Conservation (phyloP, 2,797 vertebrate species). For the Phoeniculus purpureus region DNA sequence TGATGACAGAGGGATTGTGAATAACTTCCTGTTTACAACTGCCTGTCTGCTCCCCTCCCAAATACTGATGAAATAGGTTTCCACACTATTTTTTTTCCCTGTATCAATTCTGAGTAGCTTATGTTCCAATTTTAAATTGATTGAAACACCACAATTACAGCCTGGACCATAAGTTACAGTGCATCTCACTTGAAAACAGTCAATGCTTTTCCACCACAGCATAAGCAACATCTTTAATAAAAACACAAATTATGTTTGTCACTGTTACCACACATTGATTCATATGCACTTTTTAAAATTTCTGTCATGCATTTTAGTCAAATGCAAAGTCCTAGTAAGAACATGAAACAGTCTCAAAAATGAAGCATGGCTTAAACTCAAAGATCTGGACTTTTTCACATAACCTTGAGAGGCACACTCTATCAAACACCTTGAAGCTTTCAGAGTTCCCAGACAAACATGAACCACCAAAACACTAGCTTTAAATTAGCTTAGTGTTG, state of each 20-base stretch:
- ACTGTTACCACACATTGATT: neutral
- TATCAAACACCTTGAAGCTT: neutral
- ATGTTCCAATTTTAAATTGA: neutral
- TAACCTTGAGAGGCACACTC: neutral
- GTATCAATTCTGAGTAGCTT: neutral
- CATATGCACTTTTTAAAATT: neutral
- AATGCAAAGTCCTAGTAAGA: neutral
- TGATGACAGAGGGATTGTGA: neutral
- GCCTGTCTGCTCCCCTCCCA: neutral
- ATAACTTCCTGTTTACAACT: neutral
- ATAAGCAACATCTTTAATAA: neutral
- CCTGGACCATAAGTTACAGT: neutral
- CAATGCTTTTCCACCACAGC: neutral
- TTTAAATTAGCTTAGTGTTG: neutral
- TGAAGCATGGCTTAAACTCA: neutral
- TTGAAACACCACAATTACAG: neutral
- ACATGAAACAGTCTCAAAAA: neutral
- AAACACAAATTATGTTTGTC: neutral
- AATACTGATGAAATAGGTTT: neutral
- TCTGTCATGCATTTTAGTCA: neutral
- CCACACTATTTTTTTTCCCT: too few species aligned
- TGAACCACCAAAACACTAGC: neutral
- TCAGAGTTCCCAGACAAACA: neutral
- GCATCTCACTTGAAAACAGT: neutral
- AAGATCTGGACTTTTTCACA: neutral